Base-by-base conservation (phyloP, 2,888 invertebrate species). In the Diarsia mendica region DNA sequence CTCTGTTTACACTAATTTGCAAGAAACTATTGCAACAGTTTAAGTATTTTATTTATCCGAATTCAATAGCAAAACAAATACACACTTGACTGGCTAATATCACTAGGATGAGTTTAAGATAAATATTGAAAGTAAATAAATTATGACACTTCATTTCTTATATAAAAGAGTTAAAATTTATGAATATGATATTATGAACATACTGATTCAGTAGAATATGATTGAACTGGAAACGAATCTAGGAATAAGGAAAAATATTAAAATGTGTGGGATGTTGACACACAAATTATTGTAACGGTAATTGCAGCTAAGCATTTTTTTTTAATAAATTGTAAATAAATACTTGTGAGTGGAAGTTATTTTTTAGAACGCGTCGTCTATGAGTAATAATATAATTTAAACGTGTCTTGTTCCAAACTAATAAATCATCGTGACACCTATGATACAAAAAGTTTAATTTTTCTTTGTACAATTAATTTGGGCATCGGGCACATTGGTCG, bases 1-100 rank as follows among this genome's bases (percentile, higher is more conserved):
- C 11, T 18, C 23, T 39, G 44, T 28, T 66, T 33, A 66, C 3
- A 23, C 23, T 33, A 23, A 8, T n/a, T 20, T 3, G 23, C 20
- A 39, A 11, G 11, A 48, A 44, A 64, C 44, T 51, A 3, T 33
- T 33, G 33, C 33, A 61, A 68, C 33, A 15, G 28, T 20, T 15
- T 20, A 11, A 10, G 15, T 28, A 60, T 33, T 67, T 33, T 65
- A 58, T 65, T 6, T 49, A 58, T 55, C 33, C 8, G 11, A 58
- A 46, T 20, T 61, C 18, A 72, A 67, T 48, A 49, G 15, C 55
- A 80, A 51, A 10, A 39, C 20, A 74, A 60, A 74, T 74, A 65
- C 80, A 65, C 18, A 49, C 28, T 44, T 49, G 15, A 15, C 53
- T 64, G 18, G 39, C 5, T 58, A 49, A 28, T 46, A 23, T 11